These are phyloP conservation scores for Crypturellus undulatus DNA, from an alignment of 2,113 vertebrate genomes.

Conservation along the genomic window DNA sequence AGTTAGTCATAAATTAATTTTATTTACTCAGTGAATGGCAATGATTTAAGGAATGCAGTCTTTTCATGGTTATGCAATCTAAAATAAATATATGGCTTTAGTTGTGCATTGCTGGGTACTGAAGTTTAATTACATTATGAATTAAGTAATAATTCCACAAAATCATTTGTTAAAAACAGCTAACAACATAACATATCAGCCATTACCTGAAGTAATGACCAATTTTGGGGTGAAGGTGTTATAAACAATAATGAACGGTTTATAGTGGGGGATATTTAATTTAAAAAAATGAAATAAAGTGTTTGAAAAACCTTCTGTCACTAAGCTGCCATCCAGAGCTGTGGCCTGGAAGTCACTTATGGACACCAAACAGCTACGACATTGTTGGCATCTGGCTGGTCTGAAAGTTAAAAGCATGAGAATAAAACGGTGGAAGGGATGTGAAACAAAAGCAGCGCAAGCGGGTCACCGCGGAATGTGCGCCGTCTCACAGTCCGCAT, in stretches of 20 bases:
- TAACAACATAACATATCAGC: conserved; percentile 6
- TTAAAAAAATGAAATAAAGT: neutral
- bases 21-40: conserved; percentile 6
- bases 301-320: conserved; percentile 55
- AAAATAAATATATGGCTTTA: conserved; percentile 44
- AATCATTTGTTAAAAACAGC: conserved; percentile 48
- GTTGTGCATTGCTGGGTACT: neutral
- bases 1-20: conserved; percentile 19
- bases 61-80: neutral
- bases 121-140: conserved; percentile 39
- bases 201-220: conserved; percentile 4
- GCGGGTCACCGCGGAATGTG: neutral
- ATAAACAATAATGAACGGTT: neutral
- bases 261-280: conserved; percentile 25
- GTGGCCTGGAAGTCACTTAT: conserved; percentile 21
- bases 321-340: conserved; percentile 24
- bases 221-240: conserved; percentile 23
- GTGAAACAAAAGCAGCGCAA: conserved; percentile 3
- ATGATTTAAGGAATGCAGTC: conserved; percentile 17
- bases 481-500: conserved; percentile 30
- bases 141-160: conserved; percentile 56
- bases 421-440: conserved; percentile 3
- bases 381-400: neutral
- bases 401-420: neutral
- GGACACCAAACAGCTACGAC: neutral